phyloP scores from a whole-genome alignment of 2,113 vertebrate genomes.

The Capreolus pygargus region DNA sequence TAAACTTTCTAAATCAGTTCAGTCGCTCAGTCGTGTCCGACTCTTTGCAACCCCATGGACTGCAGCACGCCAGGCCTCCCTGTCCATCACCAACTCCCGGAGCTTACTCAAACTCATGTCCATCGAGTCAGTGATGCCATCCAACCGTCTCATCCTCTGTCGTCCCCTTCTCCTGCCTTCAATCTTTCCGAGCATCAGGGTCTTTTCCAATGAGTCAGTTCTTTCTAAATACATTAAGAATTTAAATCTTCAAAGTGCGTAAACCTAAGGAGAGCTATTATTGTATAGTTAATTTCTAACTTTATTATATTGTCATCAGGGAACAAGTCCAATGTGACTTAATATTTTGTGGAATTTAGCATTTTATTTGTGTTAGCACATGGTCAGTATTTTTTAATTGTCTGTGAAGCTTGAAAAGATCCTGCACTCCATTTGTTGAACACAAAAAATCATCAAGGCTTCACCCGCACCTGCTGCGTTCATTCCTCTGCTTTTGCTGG shows the following conservation, averaged over 20 bases:
- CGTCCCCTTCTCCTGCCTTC: neutral
- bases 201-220: neutral
- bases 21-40: rapidly evolving
- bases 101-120: neutral
- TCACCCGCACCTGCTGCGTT: rapidly evolving
- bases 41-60: neutral
- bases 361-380: neutral
- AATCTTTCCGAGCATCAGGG: neutral
- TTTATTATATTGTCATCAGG: neutral
- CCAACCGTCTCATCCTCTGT: neutral
- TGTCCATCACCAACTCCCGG: neutral
- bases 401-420: neutral
- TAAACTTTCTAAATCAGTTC: neutral
- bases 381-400: neutral
- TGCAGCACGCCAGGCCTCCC: neutral
- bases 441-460: neutral
- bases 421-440: neutral
- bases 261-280: neutral
- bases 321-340: neutral
- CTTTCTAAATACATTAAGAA: neutral
- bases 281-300: neutral
- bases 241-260: neutral
- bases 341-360: neutral
- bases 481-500: neutral
- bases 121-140: neutral